phyloP scores from a whole-genome alignment of 2,113 vertebrate species.

The Amia ocellicauda region DNA sequence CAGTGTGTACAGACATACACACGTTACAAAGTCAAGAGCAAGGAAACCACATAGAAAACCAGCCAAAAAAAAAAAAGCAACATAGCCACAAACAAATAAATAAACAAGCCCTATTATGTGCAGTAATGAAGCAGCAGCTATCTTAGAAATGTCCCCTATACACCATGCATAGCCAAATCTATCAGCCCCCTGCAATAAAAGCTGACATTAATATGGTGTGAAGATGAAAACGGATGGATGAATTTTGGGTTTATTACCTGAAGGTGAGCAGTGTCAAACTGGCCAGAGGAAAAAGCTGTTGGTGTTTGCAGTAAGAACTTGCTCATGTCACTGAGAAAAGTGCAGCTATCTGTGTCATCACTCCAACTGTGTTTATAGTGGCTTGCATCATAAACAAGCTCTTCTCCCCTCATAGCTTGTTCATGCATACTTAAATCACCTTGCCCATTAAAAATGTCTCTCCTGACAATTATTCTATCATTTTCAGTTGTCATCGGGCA shows the following conservation, averaged over 20 bases:
- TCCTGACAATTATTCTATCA: constrained; percentile 99
- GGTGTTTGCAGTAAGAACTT: constrained; percentile 85
- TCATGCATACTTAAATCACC: constrained; percentile 99
- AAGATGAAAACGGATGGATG: constrained; percentile 65
- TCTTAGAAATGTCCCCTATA: constrained; percentile 57
- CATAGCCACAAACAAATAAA: constrained; percentile 17
- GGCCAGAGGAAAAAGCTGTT: constrained; percentile 85
- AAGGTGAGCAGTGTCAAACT: constrained; percentile 85
- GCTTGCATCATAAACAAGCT: constrained; percentile 99
- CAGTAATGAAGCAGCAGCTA: constrained; percentile 66
- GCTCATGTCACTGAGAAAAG: constrained; percentile 91
- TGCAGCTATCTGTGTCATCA: constrained; percentile 95
- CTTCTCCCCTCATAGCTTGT: constrained; percentile 80
- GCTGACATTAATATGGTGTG: constrained; percentile 52
- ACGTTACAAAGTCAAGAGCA: background rate
- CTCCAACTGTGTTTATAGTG: constrained; percentile 97
- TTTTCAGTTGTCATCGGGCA: constrained; percentile 99
- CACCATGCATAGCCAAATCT: constrained; percentile 46
- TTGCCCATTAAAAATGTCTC: constrained; percentile 92
- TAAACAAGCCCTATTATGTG: constrained; percentile 21
- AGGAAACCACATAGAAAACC: no score
- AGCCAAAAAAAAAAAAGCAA: constrained; percentile 12
- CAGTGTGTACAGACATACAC: constrained; percentile 16
- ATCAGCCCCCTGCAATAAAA: constrained; percentile 52
- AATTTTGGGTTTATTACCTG: constrained; percentile 87